These are phyloP conservation scores for Rhingia rostrata DNA, from an alignment of 2,888 invertebrate species.

Conservation along the genomic window DNA sequence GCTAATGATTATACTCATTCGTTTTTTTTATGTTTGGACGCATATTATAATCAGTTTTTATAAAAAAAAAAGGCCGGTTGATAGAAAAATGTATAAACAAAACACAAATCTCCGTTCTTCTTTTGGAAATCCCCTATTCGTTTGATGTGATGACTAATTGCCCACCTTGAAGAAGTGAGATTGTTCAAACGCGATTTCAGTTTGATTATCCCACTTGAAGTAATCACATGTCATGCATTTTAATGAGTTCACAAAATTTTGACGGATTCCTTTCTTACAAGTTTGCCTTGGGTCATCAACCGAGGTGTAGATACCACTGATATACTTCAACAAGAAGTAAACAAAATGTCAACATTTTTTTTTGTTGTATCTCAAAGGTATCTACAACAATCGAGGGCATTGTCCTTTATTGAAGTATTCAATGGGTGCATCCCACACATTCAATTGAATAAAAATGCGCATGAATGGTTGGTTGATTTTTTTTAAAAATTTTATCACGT, in stretches of 20 bases:
- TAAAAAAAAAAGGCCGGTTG: slow-evolving; percentile 4
- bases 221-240: slow-evolving; percentile 22
- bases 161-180: slow-evolving; percentile 14
- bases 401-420: slow-evolving; percentile 17
- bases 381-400: slow-evolving; percentile 13
- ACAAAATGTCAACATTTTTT: slow-evolving; percentile 5
- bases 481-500: slow-evolving; percentile 7
- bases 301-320: neutral
- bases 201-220: neutral
- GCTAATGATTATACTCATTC: neutral
- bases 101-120: slow-evolving; percentile 25
- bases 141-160: slow-evolving; percentile 19
- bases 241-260: neutral
- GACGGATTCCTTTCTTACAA: neutral
- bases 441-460: slow-evolving; percentile 5
- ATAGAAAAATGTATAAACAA: slow-evolving; percentile 35
- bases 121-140: slow-evolving; percentile 34
- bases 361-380: neutral
- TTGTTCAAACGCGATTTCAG: slow-evolving; percentile 10
- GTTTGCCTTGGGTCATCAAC: slow-evolving; percentile 1
- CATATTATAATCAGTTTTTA: neutral
- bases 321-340: neutral
- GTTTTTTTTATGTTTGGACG: neutral
- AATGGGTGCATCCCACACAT: slow-evolving; percentile 13
- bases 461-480: slow-evolving; percentile 2